These are phyloP conservation scores for Ctenoplectra terminalis DNA, from an alignment of 1,140 invertebrate species.

Conservation along the genomic window DNA sequence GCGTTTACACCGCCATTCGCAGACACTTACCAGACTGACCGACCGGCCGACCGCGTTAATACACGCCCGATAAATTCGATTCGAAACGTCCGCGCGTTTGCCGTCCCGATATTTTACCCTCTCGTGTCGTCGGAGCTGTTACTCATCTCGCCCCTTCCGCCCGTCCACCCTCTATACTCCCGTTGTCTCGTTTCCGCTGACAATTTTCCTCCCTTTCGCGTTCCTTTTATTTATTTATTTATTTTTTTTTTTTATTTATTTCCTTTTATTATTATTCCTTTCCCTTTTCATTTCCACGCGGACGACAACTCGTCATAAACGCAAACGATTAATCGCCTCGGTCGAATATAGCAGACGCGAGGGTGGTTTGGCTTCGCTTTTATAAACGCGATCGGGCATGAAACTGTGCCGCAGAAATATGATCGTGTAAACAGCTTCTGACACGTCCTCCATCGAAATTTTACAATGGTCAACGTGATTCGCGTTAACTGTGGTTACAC, in stretches of 20 bases:
- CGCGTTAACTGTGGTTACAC: background rate
- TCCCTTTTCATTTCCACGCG: conserved; percentile 5
- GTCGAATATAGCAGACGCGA: conserved; percentile 15
- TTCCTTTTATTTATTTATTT: conserved; percentile 48
- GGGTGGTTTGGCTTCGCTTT: conserved; percentile 52
- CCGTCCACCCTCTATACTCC: background rate
- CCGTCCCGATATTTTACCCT: conserved; percentile 57
- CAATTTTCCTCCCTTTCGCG: conserved; percentile 25
- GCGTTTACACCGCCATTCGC: conserved; percentile 59
- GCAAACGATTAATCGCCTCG: conserved; percentile 59
- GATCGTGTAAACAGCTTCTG: conserved; percentile 57
- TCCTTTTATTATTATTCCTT: background rate
- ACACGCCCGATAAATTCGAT: conserved; percentile 67
- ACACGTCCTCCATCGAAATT: conserved; percentile 36
- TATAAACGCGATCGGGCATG: conserved; percentile 65
- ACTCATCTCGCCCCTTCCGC: conserved; percentile 42
- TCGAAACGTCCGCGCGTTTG: conserved; percentile 43
- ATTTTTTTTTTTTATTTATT: background rate
- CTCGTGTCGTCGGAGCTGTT: conserved; percentile 51
- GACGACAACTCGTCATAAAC: conserved; percentile 61
- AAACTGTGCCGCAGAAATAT: conserved; percentile 50
- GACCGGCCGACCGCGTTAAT: conserved; percentile 61
- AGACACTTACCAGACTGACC: conserved; percentile 66
- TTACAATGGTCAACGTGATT: conserved; percentile 20
- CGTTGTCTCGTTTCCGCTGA: conserved; percentile 14